Conservation (phyloP, 2,113 vertebrate genomes). For the Labrus mixtus region DNA sequence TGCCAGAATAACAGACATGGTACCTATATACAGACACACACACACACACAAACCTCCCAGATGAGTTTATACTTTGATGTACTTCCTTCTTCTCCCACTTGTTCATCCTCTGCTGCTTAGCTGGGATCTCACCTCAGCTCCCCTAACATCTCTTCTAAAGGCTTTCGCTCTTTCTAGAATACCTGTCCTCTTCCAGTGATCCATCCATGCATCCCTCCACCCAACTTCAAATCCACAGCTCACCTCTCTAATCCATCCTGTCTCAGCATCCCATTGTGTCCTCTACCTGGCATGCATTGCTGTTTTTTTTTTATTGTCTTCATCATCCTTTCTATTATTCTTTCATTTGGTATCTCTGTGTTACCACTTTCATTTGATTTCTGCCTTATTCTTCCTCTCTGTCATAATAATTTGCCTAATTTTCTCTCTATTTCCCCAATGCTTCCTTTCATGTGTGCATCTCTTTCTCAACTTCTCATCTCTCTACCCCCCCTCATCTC, state of each 20-base stretch:
- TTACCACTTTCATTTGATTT: background rate
- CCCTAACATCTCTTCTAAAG: slow-evolving; percentile 40
- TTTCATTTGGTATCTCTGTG: background rate
- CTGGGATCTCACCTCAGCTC: slow-evolving; percentile 32
- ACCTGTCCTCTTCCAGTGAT: slow-evolving; percentile 27
- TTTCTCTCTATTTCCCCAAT: background rate
- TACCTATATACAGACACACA: background rate
- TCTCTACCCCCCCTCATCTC: slow-evolving; percentile 3
- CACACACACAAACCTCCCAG: slow-evolving; percentile 23
- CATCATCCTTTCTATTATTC: background rate
- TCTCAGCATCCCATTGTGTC: background rate
- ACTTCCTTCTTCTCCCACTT: slow-evolving; percentile 45
- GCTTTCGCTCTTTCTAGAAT: slow-evolving; percentile 24
- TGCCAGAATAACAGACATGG: background rate
- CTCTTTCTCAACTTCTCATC: background rate
- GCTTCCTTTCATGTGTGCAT: background rate
- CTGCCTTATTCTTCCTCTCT: background rate
- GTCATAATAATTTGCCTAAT: background rate
- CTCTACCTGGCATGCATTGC: background rate
- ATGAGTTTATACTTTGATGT: slow-evolving; percentile 59
- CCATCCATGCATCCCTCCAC: slow-evolving; percentile 7
- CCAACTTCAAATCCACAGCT: slow-evolving; percentile 13
- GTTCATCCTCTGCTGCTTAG: slow-evolving; percentile 31
- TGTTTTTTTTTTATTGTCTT: background rate
- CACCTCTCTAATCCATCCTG: slow-evolving; percentile 10